phyloP scores from a whole-genome alignment of 2,888 invertebrate species.

The Catocala sponsa region DNA sequence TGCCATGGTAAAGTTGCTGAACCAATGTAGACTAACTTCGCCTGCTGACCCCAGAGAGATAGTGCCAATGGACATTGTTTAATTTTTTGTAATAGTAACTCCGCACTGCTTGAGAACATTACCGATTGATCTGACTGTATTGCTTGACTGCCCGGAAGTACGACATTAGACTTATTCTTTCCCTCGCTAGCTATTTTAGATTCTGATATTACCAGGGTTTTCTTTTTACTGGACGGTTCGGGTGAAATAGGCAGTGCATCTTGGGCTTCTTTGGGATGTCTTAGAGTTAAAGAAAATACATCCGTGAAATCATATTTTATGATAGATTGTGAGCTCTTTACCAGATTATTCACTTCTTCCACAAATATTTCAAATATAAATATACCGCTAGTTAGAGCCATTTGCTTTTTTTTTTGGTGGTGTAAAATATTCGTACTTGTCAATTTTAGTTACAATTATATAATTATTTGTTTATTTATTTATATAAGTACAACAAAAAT shows the following conservation, averaged over 20 bases:
- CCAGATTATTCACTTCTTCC: conserved; percentile 70
- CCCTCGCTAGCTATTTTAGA: conserved; percentile 55
- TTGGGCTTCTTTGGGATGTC: conserved; percentile 81
- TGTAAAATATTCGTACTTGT: neutral
- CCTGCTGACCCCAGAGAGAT: conserved; percentile 81
- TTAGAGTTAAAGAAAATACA: conserved; percentile 79
- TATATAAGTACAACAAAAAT: too few relatives aligned
- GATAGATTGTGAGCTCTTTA: conserved; percentile 69
- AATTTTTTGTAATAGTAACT: conserved; percentile 77
- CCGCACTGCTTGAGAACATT: conserved; percentile 76
- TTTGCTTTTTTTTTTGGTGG: conserved; percentile 46
- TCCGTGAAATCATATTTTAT: conserved; percentile 80
- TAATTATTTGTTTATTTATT: conserved; percentile 9
- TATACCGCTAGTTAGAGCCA: conserved; percentile 79
- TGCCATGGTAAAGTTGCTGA: conserved; percentile 75
- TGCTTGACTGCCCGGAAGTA: conserved; percentile 74
- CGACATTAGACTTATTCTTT: conserved; percentile 53
- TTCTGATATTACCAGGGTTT: conserved; percentile 61
- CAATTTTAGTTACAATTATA: conserved; percentile 2
- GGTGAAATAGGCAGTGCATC: conserved; percentile 80
- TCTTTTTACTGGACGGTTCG: conserved; percentile 72
- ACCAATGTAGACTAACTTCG: conserved; percentile 73
- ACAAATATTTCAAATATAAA: conserved; percentile 82
- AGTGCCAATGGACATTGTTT: conserved; percentile 71
- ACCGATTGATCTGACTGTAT: conserved; percentile 83